Base-by-base conservation (phyloP, 2,888 invertebrate genomes). In the Apeira syringaria region DNA sequence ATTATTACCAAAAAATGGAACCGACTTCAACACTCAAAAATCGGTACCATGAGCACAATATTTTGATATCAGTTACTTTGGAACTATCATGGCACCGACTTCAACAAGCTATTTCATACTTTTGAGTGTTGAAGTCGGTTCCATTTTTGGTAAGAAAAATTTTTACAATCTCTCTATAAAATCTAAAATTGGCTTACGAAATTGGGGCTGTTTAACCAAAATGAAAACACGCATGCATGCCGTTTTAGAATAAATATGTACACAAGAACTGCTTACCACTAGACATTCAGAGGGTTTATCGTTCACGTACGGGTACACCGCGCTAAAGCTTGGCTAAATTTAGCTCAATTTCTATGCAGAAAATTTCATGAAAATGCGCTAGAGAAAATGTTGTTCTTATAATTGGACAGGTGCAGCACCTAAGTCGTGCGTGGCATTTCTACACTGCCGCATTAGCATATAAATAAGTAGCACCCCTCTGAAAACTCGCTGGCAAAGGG, bases 391-490 rank as follows among this genome's bases (percentile, higher is more conserved):
- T 80, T 84, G 81, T 81, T 81, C 81, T 80, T 80, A 80, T 85
- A 85, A 86, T 85, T 84, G 83, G 72, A 80, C 83, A 86, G 83
- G 79, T 85, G 83, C 76, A 78, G 55, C 68, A 73, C 76, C 78
- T 81, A 74, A 81, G 77, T 71, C 80, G 78, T 82, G 85, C 84
- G 74, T 79, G 78, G 82, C 74, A 79, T 82, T 83, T 77, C 75
- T 75, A 69, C 75, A 59, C 65, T 59, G 59, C 59, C 56, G 63
- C 68, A 89, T 88, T 89, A 81, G 79, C 88, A 89, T 87, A 84
- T 88, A 88, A 86, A 89, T 89, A 86, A 85, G 79, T 75, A 57
- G 58, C 69, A 64, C 67, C 75, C 80, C 75, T 80, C 69, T 68
- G 72, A 70, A 72, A 80, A 74, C 58, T 55, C 64, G 53, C 52